These are phyloP conservation scores for Triplophysa dalaica DNA, from an alignment of 2,113 vertebrate species.

Conservation along the genomic window DNA sequence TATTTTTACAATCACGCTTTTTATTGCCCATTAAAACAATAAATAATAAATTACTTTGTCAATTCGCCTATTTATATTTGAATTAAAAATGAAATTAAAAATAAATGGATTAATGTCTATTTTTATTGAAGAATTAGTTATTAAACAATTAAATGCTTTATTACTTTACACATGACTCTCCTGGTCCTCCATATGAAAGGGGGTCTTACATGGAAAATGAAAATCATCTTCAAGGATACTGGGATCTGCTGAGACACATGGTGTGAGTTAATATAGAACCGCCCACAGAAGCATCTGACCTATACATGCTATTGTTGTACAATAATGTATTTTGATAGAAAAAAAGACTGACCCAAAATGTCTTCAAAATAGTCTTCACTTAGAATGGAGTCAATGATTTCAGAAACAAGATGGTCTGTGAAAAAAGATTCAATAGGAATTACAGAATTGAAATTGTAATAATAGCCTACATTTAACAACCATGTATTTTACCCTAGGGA, in stretches of 20 bases:
- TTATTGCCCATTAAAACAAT: too few relatives aligned
- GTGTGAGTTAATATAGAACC: background rate
- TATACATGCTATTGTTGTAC: background rate
- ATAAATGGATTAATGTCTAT: too few relatives aligned
- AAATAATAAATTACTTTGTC: too few relatives aligned
- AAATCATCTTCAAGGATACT: slow-evolving; percentile 33
- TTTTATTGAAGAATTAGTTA: too few relatives aligned
- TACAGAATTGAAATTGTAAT: background rate
- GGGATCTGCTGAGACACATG: background rate
- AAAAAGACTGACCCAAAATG: slow-evolving; percentile 26
- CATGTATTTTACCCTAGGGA: background rate
- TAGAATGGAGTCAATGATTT: background rate
- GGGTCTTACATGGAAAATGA: slow-evolving; percentile 8
- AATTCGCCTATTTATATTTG: too few relatives aligned
- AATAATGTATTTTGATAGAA: background rate
- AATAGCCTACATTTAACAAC: background rate
- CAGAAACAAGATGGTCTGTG: background rate
- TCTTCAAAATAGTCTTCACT: slow-evolving; percentile 33
- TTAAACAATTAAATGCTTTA: too few relatives aligned
- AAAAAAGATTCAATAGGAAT: background rate
- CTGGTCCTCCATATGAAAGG: too few relatives aligned
- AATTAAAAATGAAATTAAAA: too few relatives aligned
- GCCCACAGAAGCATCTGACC: background rate
- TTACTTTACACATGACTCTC: too few relatives aligned
- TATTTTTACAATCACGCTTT: too few relatives aligned